A percentile compares a stretch with the other conserved stretches of the same genome.
phyloP scores from a whole-genome alignment of 2,113 vertebrate species.

The Agapornis roseicollis region DNA sequence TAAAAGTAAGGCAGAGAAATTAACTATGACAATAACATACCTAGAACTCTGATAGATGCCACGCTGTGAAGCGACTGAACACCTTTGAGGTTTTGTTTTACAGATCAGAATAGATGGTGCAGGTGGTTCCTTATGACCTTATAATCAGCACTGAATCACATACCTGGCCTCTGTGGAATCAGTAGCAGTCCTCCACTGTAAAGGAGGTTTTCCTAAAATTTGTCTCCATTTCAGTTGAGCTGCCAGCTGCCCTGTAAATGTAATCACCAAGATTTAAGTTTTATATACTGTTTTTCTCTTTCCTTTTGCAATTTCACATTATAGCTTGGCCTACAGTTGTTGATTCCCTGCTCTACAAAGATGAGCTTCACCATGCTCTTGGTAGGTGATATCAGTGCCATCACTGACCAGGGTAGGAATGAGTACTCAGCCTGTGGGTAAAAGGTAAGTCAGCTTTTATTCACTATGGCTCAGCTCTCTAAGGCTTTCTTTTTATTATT shows the following conservation, averaged over 20 bases:
- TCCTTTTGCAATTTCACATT: constrained; percentile 64
- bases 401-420: constrained; percentile 67
- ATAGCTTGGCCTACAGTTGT: constrained; percentile 67
- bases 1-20: not conserved
- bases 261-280: constrained; percentile 35
- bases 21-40: not conserved
- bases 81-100: not conserved
- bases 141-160: not conserved
- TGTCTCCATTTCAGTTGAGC: not conserved
- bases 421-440: constrained; percentile 58
- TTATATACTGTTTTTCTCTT: constrained; percentile 66
- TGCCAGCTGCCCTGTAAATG: constrained; percentile 26
- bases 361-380: constrained; percentile 65
- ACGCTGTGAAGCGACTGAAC: not conserved
- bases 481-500: constrained; percentile 31
- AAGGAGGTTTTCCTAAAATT: not conserved
- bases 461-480: constrained; percentile 63
- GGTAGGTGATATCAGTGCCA: constrained; percentile 66
- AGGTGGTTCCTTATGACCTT: not conserved
- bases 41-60: not conserved
- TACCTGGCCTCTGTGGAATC: not conserved
- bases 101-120: not conserved
- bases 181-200: not conserved
- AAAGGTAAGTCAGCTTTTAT: constrained; percentile 69
- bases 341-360: constrained; percentile 62